Base-by-base conservation (phyloP, 2,888 invertebrate genomes). In the Eupithecia subumbrata region DNA sequence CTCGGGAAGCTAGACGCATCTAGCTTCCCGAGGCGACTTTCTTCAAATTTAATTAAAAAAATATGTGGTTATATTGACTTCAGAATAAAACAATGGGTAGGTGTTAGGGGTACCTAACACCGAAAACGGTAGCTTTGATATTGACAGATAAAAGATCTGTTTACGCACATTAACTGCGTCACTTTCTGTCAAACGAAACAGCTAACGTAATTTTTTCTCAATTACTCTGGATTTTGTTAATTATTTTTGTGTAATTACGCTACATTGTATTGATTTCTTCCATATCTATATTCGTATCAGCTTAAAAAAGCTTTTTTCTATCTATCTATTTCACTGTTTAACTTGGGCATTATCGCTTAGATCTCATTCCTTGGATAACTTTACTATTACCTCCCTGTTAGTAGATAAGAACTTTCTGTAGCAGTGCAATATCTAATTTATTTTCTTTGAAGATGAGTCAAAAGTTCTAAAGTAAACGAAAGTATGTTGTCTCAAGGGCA, bases 401-500 rank as follows among this genome's bases (percentile, higher is more conserved):
- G 68, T 43, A 68, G 43, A 68, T 68, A 43, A 40, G 68, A 68
- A 68, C 40, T 12, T 43, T 68, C 68, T 68, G 22, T 68, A 68
- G 68, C 37, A 63, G 30, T 56, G 43, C 40, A 16, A 66, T 56
- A 77, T 78, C 77, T 52, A 70, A 79, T 82, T 83, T 83, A 78
- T 79, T 81, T 80, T 82, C 80, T 83, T 82, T 76, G 81, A 81
- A 81, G 81, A 80, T 83, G 78, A 22, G 63, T 80, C 77, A 78
- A 81, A 82, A 82, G 77, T 79, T 76, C 74, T 66, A 45, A 74
- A 76, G 77, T 76, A 76, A 81, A 77, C 52, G 76, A 77, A 80
- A 71, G 72, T 77, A 70, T 71, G 72, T 72, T 67, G 52, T 75
- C 75, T 73, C 76, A 75, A 79, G 70, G 78, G 79, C 67, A 76